These are phyloP conservation scores for Leptinotarsa peninsularis DNA, from an alignment of 2,888 invertebrate genomes.

Conservation along the genomic window DNA sequence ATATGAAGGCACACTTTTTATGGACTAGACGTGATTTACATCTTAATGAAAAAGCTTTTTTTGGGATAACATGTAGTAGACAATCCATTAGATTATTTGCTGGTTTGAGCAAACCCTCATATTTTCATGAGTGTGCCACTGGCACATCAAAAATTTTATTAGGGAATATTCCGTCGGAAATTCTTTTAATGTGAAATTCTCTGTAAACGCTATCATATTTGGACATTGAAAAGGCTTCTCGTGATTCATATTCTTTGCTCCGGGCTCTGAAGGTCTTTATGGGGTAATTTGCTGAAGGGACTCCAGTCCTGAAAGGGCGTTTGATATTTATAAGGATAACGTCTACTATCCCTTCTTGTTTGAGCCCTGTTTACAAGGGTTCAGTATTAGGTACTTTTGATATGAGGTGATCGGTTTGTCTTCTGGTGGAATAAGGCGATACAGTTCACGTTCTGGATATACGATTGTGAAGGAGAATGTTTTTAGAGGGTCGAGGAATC, in stretches of 20 bases:
- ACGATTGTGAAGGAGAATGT: too few species aligned
- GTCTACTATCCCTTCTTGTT: neutral
- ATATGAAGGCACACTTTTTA: neutral
- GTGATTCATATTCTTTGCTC: neutral
- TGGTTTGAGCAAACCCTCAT: neutral
- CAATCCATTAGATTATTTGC: neutral
- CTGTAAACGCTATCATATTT: conserved; percentile 1
- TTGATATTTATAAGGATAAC: neutral
- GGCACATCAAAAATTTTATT: neutral
- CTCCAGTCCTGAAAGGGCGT: neutral
- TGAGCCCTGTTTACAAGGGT: neutral
- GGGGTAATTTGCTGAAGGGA: conserved; percentile 2
- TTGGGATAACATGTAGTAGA: neutral
- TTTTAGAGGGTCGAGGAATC: too few species aligned
- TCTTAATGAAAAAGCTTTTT: neutral
- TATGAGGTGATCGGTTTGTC: too few species aligned
- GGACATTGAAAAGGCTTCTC: neutral
- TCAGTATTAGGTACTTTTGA: neutral
- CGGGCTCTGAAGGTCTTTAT: neutral
- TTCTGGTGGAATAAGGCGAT: too few species aligned
- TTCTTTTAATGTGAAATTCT: neutral
- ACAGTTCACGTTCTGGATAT: too few species aligned
- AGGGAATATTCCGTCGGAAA: neutral
- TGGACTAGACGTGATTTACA: neutral
- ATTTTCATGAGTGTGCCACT: neutral